Base-by-base conservation (phyloP, 1,140 invertebrate species). In the Drosophila simulans region DNA sequence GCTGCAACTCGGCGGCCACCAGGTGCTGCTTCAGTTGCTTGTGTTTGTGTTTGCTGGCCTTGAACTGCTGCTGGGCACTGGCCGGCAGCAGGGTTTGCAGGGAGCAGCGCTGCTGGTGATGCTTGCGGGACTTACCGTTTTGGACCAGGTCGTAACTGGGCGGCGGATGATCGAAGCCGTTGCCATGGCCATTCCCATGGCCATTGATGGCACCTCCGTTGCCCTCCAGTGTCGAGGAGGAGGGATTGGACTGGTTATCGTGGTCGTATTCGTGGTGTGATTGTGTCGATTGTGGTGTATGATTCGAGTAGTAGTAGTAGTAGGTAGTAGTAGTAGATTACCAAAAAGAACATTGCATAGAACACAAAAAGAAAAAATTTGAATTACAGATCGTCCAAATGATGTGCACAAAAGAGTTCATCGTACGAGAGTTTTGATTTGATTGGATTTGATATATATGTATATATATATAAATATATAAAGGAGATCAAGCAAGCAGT, bases 61-160 rank as follows among this genome's bases (percentile, higher is more conserved):
- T 90, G 52, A 90, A 84, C 63, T 89, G 85, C 46, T 90, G 85
- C 80, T 89, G 86, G 49, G 86, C 86, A 42, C 81, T 91, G 64
- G 89, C 77, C 25, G 88, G 88, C 74, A 91, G 75, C 71, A 91
- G 71, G 31, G 89, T 92, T 74, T 92, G 89, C 56, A 92, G 75
- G 62, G 91, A 92, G 83, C 89, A 91, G 58, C 81, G 85, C 63
- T 91, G 90, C 49, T 90, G 83, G 60, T 91, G 90, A 78, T 88
- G 83, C 39, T 86, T 68, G 56, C 81, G 91, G 42, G 82, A 86
- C 92, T 92, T 92, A 92, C 92, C 92, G 64, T 92, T 92, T 66
- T 92, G 91, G 55, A 92, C 79, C 71, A 91, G 89, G 57, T 92
- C 92, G 60, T 92, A 92, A 74, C 92, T 92, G 77, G 91, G 91